Evolutionary conservation across 2,797 vertebrate species (phyloP).

Genomic region (Euthynnus affinis): DNA sequence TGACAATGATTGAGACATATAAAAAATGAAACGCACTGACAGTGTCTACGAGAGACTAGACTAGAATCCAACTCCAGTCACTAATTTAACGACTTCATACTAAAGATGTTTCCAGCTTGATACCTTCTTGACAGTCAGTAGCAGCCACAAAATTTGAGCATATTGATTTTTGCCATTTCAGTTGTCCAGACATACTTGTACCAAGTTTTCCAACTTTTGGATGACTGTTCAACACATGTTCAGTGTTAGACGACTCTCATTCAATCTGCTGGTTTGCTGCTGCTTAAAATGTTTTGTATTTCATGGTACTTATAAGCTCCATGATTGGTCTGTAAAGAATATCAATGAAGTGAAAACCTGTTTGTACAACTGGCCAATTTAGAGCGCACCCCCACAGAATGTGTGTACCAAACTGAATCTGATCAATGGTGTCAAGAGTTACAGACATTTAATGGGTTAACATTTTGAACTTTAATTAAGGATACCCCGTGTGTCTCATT

Average conservation of each 20-base stretch:
- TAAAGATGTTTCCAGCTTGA: neutral
- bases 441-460: neutral
- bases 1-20: too few species aligned
- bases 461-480: slow-evolving; percentile 11
- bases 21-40: too few species aligned
- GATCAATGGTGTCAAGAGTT: neutral
- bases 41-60: neutral
- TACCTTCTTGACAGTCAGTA: neutral
- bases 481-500: neutral
- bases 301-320: neutral
- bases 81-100: neutral
- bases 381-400: too few species aligned
- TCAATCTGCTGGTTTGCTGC: too few species aligned
- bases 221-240: too few species aligned
- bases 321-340: neutral
- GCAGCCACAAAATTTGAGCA: neutral
- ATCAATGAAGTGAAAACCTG: neutral
- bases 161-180: neutral
- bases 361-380: neutral
- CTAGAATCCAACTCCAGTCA: neutral
- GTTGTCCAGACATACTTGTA: too few species aligned
- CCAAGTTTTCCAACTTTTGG: too few species aligned
- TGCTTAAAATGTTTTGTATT: neutral
- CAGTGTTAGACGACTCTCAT: too few species aligned
- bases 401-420: neutral